A percentile compares a stretch with the other conserved stretches of the same genome.
Conservation (phyloP, 2,113 vertebrate genomes). For the Alethe castanea region DNA sequence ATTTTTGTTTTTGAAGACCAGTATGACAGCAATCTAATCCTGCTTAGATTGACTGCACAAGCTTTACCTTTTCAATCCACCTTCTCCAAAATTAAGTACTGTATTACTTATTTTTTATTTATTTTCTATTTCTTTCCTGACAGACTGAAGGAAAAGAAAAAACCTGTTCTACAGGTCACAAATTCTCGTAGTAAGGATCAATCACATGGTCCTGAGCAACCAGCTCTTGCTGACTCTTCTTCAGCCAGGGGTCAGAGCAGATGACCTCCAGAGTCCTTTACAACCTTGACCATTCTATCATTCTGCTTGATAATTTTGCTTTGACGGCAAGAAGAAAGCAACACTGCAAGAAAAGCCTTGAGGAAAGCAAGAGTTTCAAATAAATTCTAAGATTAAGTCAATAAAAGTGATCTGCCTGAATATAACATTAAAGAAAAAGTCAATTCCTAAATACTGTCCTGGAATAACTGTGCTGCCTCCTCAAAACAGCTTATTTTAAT, state of each 20-base stretch:
- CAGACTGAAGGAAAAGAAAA: not conserved
- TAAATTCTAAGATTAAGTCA: not conserved
- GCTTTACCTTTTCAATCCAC: not conserved
- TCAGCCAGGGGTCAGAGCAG: not conserved
- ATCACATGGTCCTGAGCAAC: not conserved
- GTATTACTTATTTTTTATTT: not conserved
- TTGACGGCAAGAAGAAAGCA: not conserved
- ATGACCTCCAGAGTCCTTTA: not conserved
- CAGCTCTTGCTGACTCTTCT: not conserved
- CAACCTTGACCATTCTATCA: not conserved
- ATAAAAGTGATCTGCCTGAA: not conserved
- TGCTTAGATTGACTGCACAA: not conserved
- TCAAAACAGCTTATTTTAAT: not conserved
- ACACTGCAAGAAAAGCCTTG: not conserved
- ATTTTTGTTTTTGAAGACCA: not conserved
- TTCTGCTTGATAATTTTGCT: not conserved
- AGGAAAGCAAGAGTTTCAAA: not conserved
- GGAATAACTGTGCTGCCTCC: not conserved
- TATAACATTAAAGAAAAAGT: not conserved
- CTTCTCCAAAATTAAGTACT: not conserved
- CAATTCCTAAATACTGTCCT: not conserved
- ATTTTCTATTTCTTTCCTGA: not conserved
- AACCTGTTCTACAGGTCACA: not conserved
- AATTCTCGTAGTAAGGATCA: not conserved
- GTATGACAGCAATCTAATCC: not conserved